Base-by-base conservation (phyloP, 2,888 invertebrate genomes). In the Pyrgus malvae region DNA sequence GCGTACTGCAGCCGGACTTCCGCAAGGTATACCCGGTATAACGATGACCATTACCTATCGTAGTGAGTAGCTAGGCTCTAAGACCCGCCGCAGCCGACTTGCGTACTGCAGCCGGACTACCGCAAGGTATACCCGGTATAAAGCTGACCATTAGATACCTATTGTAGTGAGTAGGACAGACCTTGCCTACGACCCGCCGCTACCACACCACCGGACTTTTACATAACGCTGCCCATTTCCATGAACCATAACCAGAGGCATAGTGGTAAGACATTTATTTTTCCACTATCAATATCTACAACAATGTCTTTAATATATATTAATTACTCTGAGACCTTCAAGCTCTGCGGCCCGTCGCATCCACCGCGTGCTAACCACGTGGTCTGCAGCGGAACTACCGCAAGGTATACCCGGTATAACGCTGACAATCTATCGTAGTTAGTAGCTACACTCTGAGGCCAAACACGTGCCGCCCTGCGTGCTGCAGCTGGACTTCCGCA, bases 401-500 rank as follows among this genome's bases (percentile, higher is more conserved):
- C 78, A 98, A 97, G 94, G 88, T 86, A 75, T 50, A 50, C 35
- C 50, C 50, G 50, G 50, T 51, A 44, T 42, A 51, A 51, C 50
- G 31, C 29, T 40, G 29, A 38, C 11, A 11, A 21, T 48, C 14
- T 35, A 12, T 35, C 12, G 8, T 35, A 35, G 33, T 0, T 1
- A 3, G 23, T 23, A 23, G 6, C 23, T 4, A 4, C 4, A 4
- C 23, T 4, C 23, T 23, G 23, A 23, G 94, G 92, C 72, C 93
- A 91, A 90, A 82, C 83, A 76, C 79, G 95, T 95, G 86, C 94
- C 94, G 69, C 93, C 85, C 82, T 94, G 92, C 90, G 93, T 92
- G 90, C 86, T 97, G 86, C 97, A 97, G 91, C 96, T 97, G 69
- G 97, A 98, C 91, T 98, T 97, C 91, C 93, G 97, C 78, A 98